phyloP scores from a whole-genome alignment of 2,888 invertebrate species.

The Siphonodentalium dalli region DNA sequence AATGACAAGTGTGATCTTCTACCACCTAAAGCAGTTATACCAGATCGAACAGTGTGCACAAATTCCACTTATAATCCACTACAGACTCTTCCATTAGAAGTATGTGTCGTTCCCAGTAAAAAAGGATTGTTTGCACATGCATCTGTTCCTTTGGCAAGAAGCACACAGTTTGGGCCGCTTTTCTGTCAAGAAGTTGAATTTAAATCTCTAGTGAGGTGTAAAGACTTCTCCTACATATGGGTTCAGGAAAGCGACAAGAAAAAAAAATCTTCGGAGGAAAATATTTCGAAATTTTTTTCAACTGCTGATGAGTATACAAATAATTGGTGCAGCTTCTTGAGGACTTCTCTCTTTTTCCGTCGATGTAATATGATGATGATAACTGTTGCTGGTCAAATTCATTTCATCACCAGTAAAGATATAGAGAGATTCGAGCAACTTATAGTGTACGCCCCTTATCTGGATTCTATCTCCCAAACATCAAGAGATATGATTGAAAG shows the following conservation, averaged over 20 bases:
- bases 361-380: not conserved
- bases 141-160: too few relatives aligned
- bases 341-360: not conserved
- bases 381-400: not conserved
- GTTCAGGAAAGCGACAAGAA: not conserved
- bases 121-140: too few relatives aligned
- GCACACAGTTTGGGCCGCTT: not conserved
- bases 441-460: not conserved
- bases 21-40: too few relatives aligned
- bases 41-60: too few relatives aligned
- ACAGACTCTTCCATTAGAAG: too few relatives aligned
- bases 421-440: not conserved
- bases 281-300: not conserved
- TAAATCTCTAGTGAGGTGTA: not conserved
- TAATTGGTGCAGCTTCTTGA: not conserved
- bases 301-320: not conserved
- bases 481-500: not conserved
- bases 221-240: not conserved
- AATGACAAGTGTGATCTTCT: too few relatives aligned
- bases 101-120: too few relatives aligned
- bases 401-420: not conserved
- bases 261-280: not conserved
- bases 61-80: too few relatives aligned
- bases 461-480: too few relatives aligned
- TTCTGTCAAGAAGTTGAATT: not conserved